These are phyloP conservation scores for Apistogramma diplotaenia DNA, from an alignment of 2,113 vertebrate genomes.

Conservation along the genomic window DNA sequence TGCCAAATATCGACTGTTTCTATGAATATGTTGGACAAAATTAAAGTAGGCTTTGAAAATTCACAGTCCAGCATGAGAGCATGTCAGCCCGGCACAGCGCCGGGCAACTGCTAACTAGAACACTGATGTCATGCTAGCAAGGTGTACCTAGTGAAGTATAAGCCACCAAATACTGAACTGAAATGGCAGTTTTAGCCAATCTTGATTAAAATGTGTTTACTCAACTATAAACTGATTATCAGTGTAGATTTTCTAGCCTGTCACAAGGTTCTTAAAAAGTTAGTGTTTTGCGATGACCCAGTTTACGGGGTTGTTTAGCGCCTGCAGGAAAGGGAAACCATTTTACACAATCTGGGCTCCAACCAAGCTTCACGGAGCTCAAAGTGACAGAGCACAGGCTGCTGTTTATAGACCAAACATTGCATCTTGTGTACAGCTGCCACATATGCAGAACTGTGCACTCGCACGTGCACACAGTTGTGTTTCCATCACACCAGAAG, in stretches of 20 bases:
- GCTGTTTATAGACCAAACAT: constrained; percentile 56
- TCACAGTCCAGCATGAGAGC: too few relatives aligned
- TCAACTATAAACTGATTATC: background rate
- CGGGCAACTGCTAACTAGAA: too few relatives aligned
- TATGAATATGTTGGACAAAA: too few relatives aligned
- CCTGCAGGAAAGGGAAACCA: background rate
- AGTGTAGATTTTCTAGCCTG: background rate
- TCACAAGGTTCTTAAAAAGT: background rate
- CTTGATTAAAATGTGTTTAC: background rate
- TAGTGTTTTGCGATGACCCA: background rate
- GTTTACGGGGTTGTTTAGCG: background rate
- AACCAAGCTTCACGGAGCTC: constrained; percentile 5
- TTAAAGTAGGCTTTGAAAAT: too few relatives aligned
- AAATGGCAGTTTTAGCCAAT: background rate
- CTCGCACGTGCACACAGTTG: constrained; percentile 13
- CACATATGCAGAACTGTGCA: constrained; percentile 9
- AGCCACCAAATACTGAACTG: background rate
- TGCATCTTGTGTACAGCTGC: constrained; percentile 29
- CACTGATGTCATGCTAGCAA: background rate
- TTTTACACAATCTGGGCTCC: constrained; percentile 10
- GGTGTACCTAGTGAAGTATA: background rate
- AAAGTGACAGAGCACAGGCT: constrained; percentile 20
- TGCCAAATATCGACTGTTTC: too few relatives aligned
- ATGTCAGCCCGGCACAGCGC: too few relatives aligned
- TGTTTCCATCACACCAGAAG: background rate